phyloP scores from a whole-genome alignment of 2,888 invertebrate species.

The Drosophila prostipennis region DNA sequence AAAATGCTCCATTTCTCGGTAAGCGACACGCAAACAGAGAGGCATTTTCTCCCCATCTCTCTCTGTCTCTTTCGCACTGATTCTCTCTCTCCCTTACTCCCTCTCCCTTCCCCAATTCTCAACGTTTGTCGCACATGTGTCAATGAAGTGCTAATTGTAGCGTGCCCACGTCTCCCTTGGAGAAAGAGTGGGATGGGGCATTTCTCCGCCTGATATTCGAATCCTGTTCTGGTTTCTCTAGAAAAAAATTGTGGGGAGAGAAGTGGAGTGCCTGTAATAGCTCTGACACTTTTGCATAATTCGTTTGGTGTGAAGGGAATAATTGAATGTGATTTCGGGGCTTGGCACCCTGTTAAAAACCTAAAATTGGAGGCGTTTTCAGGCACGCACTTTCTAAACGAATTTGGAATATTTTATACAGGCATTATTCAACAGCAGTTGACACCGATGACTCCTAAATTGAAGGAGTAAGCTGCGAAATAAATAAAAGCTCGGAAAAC shows the following conservation, averaged over 20 bases:
- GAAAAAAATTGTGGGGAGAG: slow-evolving; percentile 8
- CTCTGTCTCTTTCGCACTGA: background rate
- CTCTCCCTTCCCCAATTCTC: slow-evolving; percentile 14
- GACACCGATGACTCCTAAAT: slow-evolving; percentile 39
- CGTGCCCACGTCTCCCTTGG: slow-evolving; percentile 62
- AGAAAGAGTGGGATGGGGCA: slow-evolving; percentile 29
- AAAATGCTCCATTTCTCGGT: slow-evolving; percentile 75
- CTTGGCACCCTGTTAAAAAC: slow-evolving; percentile 27
- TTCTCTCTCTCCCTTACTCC: background rate
- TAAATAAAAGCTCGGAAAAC: background rate
- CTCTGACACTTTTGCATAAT: slow-evolving; percentile 37
- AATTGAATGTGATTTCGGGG: slow-evolving; percentile 26
- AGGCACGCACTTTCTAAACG: slow-evolving; percentile 35
- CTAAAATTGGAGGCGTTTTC: slow-evolving; percentile 26
- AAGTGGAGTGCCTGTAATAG: slow-evolving; percentile 23
- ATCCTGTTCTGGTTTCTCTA: slow-evolving; percentile 19
- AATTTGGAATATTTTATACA: slow-evolving; percentile 22
- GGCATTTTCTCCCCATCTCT: background rate
- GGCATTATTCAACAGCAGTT: slow-evolving; percentile 34
- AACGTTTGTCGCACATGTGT: slow-evolving; percentile 64
- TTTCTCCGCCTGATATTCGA: slow-evolving; percentile 30
- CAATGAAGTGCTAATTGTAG: slow-evolving; percentile 79
- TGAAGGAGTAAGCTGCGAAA: slow-evolving; percentile 25
- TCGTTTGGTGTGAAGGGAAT: slow-evolving; percentile 36
- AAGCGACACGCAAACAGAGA: slow-evolving; percentile 25